Base-by-base conservation (phyloP, 2,113 vertebrate genomes). In the Cryptoleucopteryx plumbea region DNA sequence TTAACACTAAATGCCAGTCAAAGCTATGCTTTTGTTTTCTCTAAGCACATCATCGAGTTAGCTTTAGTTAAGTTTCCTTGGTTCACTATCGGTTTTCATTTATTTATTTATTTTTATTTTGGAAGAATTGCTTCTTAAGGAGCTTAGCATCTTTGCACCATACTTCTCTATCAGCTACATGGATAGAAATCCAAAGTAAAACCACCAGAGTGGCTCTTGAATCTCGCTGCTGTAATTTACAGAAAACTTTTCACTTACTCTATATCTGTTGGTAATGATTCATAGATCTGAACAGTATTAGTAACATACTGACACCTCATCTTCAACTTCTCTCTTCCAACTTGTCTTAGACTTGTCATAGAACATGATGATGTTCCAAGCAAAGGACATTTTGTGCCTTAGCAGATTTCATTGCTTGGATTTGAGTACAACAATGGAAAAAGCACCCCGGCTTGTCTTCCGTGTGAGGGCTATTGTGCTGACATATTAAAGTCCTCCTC, bases 341-440 rank as follows among this genome's bases (percentile, higher is more conserved):
- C 84, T 95, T 93, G 74, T 96, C 92, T 96, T 77, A 95, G 62
- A 82, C 86, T 89, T 95, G 93, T 97, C 96, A 97, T 13, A 93
- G 77, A 96, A 96, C 22, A 72, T 9, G 63, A 65, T 75, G 62
- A 91, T 93, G 62, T 97, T 97, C 87, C 93, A 96, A 88, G 93
- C 58, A 73, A 90, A 90, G 93, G 94, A 96, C 78, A 80, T 91
- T 73, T 82, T 95, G 88, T 96, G 94, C 81, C 58, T 94, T 70
- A 48, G 53, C 66, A 79, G 40, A 91, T 90, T 95, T 93, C 50
- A 70, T 70, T 87, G 29, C 66, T 86, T 86, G 42, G 63, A 68
- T 95, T 83, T 86, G 47, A 73, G 23, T 58, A 67, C 36, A 92
- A 86, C 61, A 87, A 70, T 63, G 53, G 78, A 80, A 94, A 91